Conservation (phyloP, 2,888 invertebrate species). For the Agrochola macilenta region DNA sequence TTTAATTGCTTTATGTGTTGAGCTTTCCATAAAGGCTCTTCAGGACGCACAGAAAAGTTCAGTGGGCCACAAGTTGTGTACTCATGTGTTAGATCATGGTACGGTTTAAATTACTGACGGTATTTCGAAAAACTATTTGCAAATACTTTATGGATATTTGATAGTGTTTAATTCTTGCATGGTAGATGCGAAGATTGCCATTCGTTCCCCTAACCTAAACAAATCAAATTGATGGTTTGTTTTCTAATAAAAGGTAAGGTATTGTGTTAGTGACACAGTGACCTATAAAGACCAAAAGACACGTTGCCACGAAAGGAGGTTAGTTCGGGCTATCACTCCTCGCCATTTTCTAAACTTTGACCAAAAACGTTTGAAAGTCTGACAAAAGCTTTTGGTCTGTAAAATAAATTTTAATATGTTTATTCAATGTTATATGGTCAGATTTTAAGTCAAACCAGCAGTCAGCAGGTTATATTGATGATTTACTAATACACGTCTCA, state of each 20-base stretch:
- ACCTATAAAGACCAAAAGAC: constrained; percentile 31
- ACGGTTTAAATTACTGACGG: constrained; percentile 6
- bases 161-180: constrained; percentile 18
- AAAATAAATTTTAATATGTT: background rate
- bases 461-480: background rate
- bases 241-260: constrained; percentile 34
- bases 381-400: background rate
- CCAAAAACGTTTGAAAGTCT: background rate
- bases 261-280: constrained; percentile 34
- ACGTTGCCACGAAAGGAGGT: constrained; percentile 15
- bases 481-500: background rate
- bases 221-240: constrained; percentile 34
- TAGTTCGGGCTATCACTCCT: constrained; percentile 19
- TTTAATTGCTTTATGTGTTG: constrained; percentile 35
- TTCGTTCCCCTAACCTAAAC: constrained; percentile 44
- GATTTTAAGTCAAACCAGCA: background rate
- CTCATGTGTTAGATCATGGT: background rate
- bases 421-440: background rate
- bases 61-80: background rate
- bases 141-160: constrained; percentile 27
- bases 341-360: constrained; percentile 15
- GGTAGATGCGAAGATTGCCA: constrained; percentile 28
- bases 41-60: background rate
- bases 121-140: constrained; percentile 22
- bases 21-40: constrained; percentile 10